Percentiles rank a stretch among this genome's conserved stretches.
Evolutionary conservation across 2,888 invertebrate species (phyloP).

Genomic region (Acrobasis suavella): DNA sequence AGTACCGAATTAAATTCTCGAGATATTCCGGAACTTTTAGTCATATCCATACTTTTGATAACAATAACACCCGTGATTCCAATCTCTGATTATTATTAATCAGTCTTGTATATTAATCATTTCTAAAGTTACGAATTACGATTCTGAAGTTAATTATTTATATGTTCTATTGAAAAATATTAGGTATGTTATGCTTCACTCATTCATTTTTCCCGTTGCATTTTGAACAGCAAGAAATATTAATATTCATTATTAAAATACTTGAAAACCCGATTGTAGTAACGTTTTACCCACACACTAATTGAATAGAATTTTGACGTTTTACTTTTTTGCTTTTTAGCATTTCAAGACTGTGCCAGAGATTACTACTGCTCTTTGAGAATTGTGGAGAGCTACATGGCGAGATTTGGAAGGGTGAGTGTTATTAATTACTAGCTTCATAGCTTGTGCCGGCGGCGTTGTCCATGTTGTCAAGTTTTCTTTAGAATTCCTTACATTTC

Average conservation of each 20-base stretch:
- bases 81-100: too few species aligned
- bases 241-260: background rate
- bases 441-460: too few species aligned
- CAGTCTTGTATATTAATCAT: too few species aligned
- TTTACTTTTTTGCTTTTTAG: constrained; percentile 57
- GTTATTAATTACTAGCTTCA: background rate
- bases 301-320: background rate
- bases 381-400: constrained; percentile 83
- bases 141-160: background rate
- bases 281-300: background rate
- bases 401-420: constrained; percentile 80
- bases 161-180: too few species aligned
- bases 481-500: too few species aligned
- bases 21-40: too few species aligned
- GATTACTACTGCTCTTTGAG: constrained; percentile 82
- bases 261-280: background rate
- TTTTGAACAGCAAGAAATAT: background rate
- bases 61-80: too few species aligned
- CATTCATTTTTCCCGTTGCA: background rate
- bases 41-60: too few species aligned
- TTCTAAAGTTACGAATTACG: background rate
- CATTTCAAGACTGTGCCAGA: constrained; percentile 84
- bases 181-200: background rate
- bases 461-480: too few species aligned
- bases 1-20: too few species aligned